Evolutionary conservation across 2,888 invertebrate species (phyloP).

Genomic region (Unio pictorum): DNA sequence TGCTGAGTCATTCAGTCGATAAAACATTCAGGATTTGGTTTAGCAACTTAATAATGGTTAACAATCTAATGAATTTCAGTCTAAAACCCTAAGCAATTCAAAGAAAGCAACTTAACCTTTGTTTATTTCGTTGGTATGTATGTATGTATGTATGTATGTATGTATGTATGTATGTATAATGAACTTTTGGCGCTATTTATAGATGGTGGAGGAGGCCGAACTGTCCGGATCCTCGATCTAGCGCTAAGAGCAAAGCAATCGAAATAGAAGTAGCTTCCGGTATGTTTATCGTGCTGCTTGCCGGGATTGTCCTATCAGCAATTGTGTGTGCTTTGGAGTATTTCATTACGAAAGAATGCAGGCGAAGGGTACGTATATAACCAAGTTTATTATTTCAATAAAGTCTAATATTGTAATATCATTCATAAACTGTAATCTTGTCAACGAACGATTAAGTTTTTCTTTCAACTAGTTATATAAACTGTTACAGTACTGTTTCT

Average conservation of each 20-base stretch:
- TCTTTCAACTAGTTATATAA: no score
- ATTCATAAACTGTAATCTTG: not conserved
- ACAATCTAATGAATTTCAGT: no score
- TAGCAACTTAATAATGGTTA: no score
- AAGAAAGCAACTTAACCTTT: no score
- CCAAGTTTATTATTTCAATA: not conserved
- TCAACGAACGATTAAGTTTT: no score
- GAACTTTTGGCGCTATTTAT: constrained; percentile 1
- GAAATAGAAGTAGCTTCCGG: constrained; percentile 62
- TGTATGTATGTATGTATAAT: not conserved
- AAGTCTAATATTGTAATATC: not conserved
- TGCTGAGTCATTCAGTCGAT: no score
- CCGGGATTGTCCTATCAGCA: constrained; percentile 50
- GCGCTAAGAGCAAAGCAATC: constrained; percentile 60
- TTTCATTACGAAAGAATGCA: constrained; percentile 21
- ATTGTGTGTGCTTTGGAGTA: constrained; percentile 46
- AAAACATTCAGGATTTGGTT: no score
- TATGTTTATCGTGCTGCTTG: constrained; percentile 59
- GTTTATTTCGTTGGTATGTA: not conserved
- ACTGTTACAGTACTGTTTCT: not conserved
- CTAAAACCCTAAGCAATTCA: no score
- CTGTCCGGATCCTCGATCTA: constrained; percentile 57
- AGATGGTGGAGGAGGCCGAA: constrained; percentile 64
- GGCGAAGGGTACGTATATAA: constrained; percentile 21
- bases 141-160: not conserved